Evolutionary conservation across 2,113 vertebrate species (phyloP).

Genomic region (Prietella phreatophila): DNA sequence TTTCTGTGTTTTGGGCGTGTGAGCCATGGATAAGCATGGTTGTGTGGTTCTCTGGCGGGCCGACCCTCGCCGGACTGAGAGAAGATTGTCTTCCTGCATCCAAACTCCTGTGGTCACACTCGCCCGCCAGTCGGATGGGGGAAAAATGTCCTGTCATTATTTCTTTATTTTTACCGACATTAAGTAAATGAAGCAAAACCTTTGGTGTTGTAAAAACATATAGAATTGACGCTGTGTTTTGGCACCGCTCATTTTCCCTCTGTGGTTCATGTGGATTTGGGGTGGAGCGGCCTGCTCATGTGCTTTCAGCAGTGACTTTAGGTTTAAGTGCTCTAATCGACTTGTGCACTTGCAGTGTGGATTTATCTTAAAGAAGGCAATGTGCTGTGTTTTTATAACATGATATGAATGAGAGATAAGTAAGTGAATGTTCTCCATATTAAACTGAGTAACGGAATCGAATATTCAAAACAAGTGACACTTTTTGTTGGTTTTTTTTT

Average conservation of each 20-base stretch:
- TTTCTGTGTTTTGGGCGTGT: neutral
- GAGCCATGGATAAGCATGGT: slow-evolving; percentile 19
- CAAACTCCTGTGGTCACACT: slow-evolving; percentile 62
- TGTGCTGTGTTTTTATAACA: slow-evolving; percentile 47
- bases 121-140: slow-evolving; percentile 55
- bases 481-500: too few species aligned
- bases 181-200: slow-evolving; percentile 67
- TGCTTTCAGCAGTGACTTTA: slow-evolving; percentile 47
- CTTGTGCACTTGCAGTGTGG: slow-evolving; percentile 66
- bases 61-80: slow-evolving; percentile 55
- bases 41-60: slow-evolving; percentile 39
- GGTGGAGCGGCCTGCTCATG: slow-evolving; percentile 59
- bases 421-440: neutral
- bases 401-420: slow-evolving; percentile 32
- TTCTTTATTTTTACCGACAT: slow-evolving; percentile 63
- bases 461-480: slow-evolving; percentile 20
- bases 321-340: slow-evolving; percentile 45
- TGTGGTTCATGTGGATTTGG: slow-evolving; percentile 47
- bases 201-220: slow-evolving; percentile 58
- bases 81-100: slow-evolving; percentile 48
- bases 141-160: slow-evolving; percentile 57
- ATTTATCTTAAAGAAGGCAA: slow-evolving; percentile 31
- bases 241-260: slow-evolving; percentile 55
- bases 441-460: neutral
- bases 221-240: slow-evolving; percentile 62